Conservation (phyloP, 2,888 invertebrate species). For the Cinara cedri region DNA sequence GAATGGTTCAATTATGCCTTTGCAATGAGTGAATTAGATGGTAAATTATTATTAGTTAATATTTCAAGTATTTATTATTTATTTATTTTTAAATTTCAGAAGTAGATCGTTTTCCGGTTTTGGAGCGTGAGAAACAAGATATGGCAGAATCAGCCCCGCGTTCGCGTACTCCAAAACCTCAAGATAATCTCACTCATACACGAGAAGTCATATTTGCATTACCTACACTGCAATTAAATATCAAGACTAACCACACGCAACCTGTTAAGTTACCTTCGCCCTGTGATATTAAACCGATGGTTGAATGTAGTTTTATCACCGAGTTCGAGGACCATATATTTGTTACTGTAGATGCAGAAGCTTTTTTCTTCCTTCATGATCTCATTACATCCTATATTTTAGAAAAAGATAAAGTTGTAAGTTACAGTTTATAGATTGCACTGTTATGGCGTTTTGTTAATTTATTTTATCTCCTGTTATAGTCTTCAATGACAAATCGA, state of each 20-base stretch:
- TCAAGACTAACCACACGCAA: constrained; percentile 92
- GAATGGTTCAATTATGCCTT: constrained; percentile 99
- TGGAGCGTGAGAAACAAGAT: constrained; percentile 74
- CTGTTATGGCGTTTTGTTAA: neutral
- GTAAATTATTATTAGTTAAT: constrained; percentile 70
- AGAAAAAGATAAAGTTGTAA: constrained; percentile 85
- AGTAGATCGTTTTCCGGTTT: constrained; percentile 87
- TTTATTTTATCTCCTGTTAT: constrained; percentile 19
- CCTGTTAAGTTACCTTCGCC: constrained; percentile 74
- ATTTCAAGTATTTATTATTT: neutral
- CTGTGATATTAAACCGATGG: constrained; percentile 74
- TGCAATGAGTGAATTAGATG: constrained; percentile 91
- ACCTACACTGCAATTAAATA: constrained; percentile 88
- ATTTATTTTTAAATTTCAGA: constrained; percentile 66
- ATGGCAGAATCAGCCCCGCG: constrained; percentile 64
- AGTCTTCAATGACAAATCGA: constrained; percentile 57
- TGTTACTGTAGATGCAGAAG: constrained; percentile 97
- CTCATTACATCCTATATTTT: constrained; percentile 94
- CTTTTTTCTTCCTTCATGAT: constrained; percentile 97
- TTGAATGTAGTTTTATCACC: constrained; percentile 96
- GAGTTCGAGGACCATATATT: constrained; percentile 99
- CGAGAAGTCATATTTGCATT: constrained; percentile 96
- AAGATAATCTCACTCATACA: constrained; percentile 76
- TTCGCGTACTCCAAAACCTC: constrained; percentile 67
- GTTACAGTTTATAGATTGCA: constrained; percentile 59